Conservation (phyloP, 1,140 invertebrate species). For the Triops longicaudatus region DNA sequence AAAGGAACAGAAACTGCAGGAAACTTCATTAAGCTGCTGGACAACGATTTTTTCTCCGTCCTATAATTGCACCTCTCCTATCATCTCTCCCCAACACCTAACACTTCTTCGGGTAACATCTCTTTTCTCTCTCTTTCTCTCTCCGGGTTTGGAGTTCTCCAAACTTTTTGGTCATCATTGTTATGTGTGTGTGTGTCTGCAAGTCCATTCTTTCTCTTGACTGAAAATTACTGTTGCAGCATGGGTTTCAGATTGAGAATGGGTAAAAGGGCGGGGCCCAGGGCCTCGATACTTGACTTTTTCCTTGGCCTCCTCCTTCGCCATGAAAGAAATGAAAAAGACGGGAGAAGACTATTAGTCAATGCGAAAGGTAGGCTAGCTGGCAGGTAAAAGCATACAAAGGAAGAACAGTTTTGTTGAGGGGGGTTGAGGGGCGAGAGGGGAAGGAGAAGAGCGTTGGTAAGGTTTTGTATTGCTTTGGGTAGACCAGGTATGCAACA, state of each 20-base stretch:
- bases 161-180: too few relatives aligned
- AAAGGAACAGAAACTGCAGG: too few relatives aligned
- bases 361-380: slow-evolving; percentile 14
- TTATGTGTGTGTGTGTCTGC: too few relatives aligned
- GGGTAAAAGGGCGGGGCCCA: not conserved
- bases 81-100: too few relatives aligned
- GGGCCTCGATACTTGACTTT: not conserved
- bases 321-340: not conserved
- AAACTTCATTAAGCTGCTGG: too few relatives aligned
- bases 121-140: too few relatives aligned
- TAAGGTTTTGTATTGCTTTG: slow-evolving; percentile 12
- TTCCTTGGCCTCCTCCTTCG: slow-evolving; percentile 7
- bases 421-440: not conserved
- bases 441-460: not conserved
- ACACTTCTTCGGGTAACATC: too few relatives aligned
- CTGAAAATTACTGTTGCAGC: too few relatives aligned
- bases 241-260: not conserved
- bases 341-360: slow-evolving; percentile 10
- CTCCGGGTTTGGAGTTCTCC: too few relatives aligned
- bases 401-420: not conserved
- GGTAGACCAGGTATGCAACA: slow-evolving; percentile 24
- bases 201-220: too few relatives aligned
- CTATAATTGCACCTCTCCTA: too few relatives aligned
- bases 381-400: slow-evolving; percentile 9
- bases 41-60: too few relatives aligned